A percentile compares a stretch with the other conserved stretches of the same genome.
Evolutionary conservation across 2,113 vertebrate species (phyloP).

Genomic region (cattle (Bos taurus)): ARS-UCD2.0 NC_037335.1:81316501-81317000

Average conservation of each 20-base stretch:
- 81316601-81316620: background rate
- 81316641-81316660: background rate
- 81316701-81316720: background rate
- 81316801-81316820: background rate
- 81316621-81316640: background rate
- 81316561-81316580: background rate
- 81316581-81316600: background rate
- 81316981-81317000: background rate
- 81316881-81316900: background rate
- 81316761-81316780: background rate
- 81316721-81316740: conserved; percentile 11
- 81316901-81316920: background rate
- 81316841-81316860: background rate
- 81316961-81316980: background rate
- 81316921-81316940: background rate
- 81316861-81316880: background rate
- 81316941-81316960: background rate
- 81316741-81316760: background rate
- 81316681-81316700: background rate
- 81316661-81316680: background rate
- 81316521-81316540: background rate
- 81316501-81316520: background rate
- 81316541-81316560: background rate
- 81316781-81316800: background rate
- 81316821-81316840: background rate